These are phyloP conservation scores for Oedothorax gibbosus DNA, from an alignment of 1,140 invertebrate genomes.

Conservation along the genomic window DNA sequence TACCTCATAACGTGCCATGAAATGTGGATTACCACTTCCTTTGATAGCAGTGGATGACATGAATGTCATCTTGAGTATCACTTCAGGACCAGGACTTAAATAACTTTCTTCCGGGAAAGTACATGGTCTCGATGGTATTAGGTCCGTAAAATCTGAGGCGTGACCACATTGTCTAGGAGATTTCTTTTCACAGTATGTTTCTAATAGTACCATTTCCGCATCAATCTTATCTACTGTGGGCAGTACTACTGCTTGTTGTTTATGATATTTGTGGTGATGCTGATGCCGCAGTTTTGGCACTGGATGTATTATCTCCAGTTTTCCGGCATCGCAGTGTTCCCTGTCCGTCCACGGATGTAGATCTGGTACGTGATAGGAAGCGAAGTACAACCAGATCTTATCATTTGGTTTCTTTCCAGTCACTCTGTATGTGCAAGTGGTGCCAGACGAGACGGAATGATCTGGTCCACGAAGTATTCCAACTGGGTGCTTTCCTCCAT, in stretches of 20 bases:
- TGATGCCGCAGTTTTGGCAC: constrained; percentile 29
- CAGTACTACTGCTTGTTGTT: not conserved
- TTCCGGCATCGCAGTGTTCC: constrained; percentile 59
- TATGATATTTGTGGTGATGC: constrained; percentile 11
- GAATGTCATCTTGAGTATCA: constrained; percentile 45
- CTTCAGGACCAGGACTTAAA: constrained; percentile 59
- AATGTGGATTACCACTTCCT: constrained; percentile 33
- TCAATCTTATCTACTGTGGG: not conserved
- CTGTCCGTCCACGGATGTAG: constrained; percentile 51
- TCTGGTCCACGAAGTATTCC: constrained; percentile 82
- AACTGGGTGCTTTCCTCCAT: constrained; percentile 77
- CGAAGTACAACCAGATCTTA: constrained; percentile 86
- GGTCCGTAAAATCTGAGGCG: constrained; percentile 54
- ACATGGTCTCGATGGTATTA: constrained; percentile 60
- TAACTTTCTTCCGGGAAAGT: constrained; percentile 60
- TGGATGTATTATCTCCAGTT: constrained; percentile 55
- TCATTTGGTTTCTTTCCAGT: constrained; percentile 78
- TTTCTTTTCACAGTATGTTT: constrained; percentile 59
- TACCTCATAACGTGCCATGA: constrained; percentile 61
- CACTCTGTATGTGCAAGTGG: constrained; percentile 86
- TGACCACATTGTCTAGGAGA: constrained; percentile 61
- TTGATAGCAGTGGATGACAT: constrained; percentile 37
- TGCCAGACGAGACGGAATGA: constrained; percentile 85
- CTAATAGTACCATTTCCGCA: not conserved
- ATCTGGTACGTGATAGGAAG: constrained; percentile 66